Evolutionary conservation across 2,797 vertebrate species (phyloP).

Genomic region (Steatocranus sp.): DNA sequence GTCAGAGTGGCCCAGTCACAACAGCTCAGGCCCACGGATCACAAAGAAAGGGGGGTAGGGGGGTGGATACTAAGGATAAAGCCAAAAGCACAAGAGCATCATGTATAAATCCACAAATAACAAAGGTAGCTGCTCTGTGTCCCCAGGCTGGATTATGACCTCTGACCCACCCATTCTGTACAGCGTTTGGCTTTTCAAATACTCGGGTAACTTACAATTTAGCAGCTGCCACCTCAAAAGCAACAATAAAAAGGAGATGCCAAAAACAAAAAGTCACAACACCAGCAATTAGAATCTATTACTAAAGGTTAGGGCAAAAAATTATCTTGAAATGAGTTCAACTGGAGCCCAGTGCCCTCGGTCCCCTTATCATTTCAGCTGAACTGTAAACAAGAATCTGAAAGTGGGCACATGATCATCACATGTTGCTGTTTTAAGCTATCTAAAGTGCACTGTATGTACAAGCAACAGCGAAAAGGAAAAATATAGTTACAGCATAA

Average conservation of each 20-base stretch:
- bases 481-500: neutral
- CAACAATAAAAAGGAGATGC: neutral
- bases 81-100: slow-evolving; percentile 40
- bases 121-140: slow-evolving; percentile 45
- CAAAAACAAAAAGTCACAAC: neutral
- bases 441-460: neutral
- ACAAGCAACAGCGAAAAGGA: neutral
- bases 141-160: slow-evolving; percentile 33
- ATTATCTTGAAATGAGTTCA: neutral
- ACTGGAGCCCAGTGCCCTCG: neutral
- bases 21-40: slow-evolving; percentile 35
- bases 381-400: neutral
- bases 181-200: neutral
- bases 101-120: slow-evolving; percentile 46
- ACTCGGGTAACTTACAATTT: neutral
- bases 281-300: neutral
- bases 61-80: slow-evolving; percentile 15
- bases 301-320: neutral
- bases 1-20: slow-evolving; percentile 53
- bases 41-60: neutral
- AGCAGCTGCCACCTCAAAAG: neutral
- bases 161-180: slow-evolving; percentile 17
- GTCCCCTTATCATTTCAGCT: neutral
- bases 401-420: neutral
- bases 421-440: neutral